phyloP scores from a whole-genome alignment of 2,888 invertebrate genomes.

The Halictus quadricinctus region DNA sequence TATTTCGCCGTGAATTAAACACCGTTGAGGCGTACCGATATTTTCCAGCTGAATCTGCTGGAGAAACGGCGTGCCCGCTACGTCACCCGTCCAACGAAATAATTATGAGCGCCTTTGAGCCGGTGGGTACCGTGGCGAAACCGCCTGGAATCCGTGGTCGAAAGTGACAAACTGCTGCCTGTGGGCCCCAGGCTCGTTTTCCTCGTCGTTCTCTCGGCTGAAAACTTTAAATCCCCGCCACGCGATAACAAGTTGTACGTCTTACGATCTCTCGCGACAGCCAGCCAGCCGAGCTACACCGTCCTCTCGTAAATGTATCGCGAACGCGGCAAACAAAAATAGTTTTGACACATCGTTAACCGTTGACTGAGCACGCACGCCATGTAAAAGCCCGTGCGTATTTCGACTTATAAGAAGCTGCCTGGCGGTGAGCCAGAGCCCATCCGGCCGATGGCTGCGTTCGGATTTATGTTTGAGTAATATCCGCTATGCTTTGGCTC shows the following conservation, averaged over 20 bases:
- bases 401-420: conserved; percentile 66
- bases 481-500: conserved; percentile 59
- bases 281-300: background rate
- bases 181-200: background rate
- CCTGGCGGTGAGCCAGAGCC: conserved; percentile 61
- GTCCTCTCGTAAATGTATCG: conserved; percentile 65
- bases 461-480: conserved; percentile 67
- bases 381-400: conserved; percentile 60
- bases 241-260: conserved; percentile 36
- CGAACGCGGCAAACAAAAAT: conserved; percentile 62
- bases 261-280: conserved; percentile 12
- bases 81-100: conserved; percentile 20
- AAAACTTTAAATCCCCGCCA: background rate
- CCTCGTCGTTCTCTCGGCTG: background rate
- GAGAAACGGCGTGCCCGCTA: background rate
- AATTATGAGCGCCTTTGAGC: conserved; percentile 29
- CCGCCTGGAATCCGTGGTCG: background rate
- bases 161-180: conserved; percentile 23
- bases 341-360: conserved; percentile 72
- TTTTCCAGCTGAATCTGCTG: conserved; percentile 2
- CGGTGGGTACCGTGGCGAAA: no score
- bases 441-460: conserved; percentile 61
- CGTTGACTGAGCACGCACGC: conserved; percentile 64
- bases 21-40: conserved; percentile 36
- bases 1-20: conserved; percentile 61